These are phyloP conservation scores for Corythoichthys intestinalis DNA, from an alignment of 2,113 vertebrate species.

Conservation along the genomic window DNA sequence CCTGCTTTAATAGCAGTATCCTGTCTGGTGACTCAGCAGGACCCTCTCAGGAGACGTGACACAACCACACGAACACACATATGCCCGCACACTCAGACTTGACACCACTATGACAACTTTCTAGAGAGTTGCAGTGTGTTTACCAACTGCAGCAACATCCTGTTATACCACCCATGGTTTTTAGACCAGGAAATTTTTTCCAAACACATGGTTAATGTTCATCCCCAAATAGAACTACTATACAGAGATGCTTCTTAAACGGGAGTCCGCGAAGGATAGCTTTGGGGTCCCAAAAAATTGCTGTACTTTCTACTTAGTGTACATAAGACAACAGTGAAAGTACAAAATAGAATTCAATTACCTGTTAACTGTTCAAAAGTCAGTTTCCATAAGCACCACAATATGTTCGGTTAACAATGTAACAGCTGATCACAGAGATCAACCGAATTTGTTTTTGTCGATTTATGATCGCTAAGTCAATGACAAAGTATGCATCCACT, in stretches of 20 bases:
- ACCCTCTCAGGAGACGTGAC: slow-evolving; percentile 26
- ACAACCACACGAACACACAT: slow-evolving; percentile 9
- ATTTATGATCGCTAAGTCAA: too few species aligned
- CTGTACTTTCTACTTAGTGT: too few species aligned
- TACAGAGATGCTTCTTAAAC: neutral
- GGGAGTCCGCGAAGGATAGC: too few species aligned
- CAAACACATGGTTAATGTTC: neutral
- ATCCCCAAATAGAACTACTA: neutral
- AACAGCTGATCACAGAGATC: too few species aligned
- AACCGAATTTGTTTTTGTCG: too few species aligned
- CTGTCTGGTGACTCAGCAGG: slow-evolving; percentile 53
- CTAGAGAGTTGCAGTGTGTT: slow-evolving; percentile 30
- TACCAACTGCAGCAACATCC: slow-evolving; percentile 33
- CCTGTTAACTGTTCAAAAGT: too few species aligned
- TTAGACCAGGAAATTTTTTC: neutral
- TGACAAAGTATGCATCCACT: too few species aligned
- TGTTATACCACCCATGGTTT: slow-evolving; percentile 11
- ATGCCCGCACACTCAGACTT: slow-evolving; percentile 13
- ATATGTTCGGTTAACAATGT: too few species aligned
- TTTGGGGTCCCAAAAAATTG: too few species aligned
- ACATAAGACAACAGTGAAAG: too few species aligned
- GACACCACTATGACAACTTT: slow-evolving; percentile 47
- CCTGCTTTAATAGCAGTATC: slow-evolving; percentile 60
- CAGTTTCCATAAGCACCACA: too few species aligned
- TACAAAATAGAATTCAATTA: too few species aligned